Evolutionary conservation across 2,113 vertebrate genomes (phyloP), one percentile per base, ranked within the genome.

Genomic region (Gracilinanus agilis): DNA sequence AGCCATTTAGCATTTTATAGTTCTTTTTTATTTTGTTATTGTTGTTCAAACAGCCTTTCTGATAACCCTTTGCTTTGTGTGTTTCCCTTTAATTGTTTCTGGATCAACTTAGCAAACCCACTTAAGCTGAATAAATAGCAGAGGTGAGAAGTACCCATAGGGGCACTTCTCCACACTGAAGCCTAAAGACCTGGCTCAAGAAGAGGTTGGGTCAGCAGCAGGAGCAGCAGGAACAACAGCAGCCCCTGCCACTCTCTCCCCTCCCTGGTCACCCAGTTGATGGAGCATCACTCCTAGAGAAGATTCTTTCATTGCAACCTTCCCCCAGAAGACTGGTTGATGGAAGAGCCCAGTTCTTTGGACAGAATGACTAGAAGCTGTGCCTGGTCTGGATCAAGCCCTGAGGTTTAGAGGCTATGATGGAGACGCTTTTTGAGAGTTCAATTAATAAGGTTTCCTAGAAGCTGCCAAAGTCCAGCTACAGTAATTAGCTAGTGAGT

Each of bases 381-480:
- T 61, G 94, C 54, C 83, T 54, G 75, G 54, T 93, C 88, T 90
- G 91, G 91, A 90, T 90, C 44, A 90, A 91, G 90, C 83, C 95
- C 94, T 61, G 29, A 92, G 95, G 91, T 55, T 40, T 92, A 93
- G 56, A 90, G 91, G 29, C 92, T 88, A 23, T 88, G 53, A 94
- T 95, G 94, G 92, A 96, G 90, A 96, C 91, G 53, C 56, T 95
- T 93, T 96, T 92, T 94, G 93, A 96, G 94, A n/a, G 91, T 92
- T 91, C 92, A 92, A 95, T 98, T 97, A 98, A 97, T 97, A 97
- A 97, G 96, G 94, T 92, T 95, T 95, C 93, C 95, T 93, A 94
- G 96, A 96, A 97, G 98, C 95, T 96, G 96, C 97, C 29, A 53
- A 97, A 96, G 96, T 96, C 98, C 94, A 95, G 29, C 9, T 91